Evolutionary conservation across 2,888 invertebrate species (phyloP).

Genomic region (Athrips mouffetella): DNA sequence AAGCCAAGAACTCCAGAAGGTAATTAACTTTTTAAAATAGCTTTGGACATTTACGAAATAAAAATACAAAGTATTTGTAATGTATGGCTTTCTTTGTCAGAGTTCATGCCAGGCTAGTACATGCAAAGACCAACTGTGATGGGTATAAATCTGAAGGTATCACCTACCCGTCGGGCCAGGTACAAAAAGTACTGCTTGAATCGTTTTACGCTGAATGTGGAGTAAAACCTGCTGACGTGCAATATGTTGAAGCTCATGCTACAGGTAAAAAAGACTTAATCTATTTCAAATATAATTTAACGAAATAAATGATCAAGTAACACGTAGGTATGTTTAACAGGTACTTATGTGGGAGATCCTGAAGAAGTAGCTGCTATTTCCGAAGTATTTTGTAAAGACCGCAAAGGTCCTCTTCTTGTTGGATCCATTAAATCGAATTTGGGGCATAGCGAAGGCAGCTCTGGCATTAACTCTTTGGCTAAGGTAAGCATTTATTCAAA

Average conservation of each 20-base stretch:
- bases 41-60: not conserved
- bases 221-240: slow-evolving; percentile 82
- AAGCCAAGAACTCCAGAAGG: slow-evolving; percentile 16
- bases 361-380: slow-evolving; percentile 16
- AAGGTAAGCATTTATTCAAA: slow-evolving; percentile 13
- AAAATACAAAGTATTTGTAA: no score
- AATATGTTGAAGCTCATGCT: slow-evolving; percentile 92
- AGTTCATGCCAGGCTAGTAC: slow-evolving; percentile 82
- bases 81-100: not conserved
- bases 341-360: slow-evolving; percentile 15
- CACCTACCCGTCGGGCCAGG: slow-evolving; percentile 81
- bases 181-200: slow-evolving; percentile 78
- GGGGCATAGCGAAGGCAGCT: slow-evolving; percentile 16
- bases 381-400: slow-evolving; percentile 3
- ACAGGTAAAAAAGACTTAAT: slow-evolving; percentile 73
- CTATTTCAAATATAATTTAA: not conserved
- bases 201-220: slow-evolving; percentile 84
- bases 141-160: slow-evolving; percentile 86
- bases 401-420: not conserved
- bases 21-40: not conserved
- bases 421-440: slow-evolving; percentile 14
- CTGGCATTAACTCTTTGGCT: slow-evolving; percentile 8
- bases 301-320: not conserved
- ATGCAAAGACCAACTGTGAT: slow-evolving; percentile 89
- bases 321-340: no score